A percentile compares a stretch with the other conserved stretches of the same genome.
phyloP scores from a whole-genome alignment of 2,888 invertebrate genomes.

The Phalera bucephala region DNA sequence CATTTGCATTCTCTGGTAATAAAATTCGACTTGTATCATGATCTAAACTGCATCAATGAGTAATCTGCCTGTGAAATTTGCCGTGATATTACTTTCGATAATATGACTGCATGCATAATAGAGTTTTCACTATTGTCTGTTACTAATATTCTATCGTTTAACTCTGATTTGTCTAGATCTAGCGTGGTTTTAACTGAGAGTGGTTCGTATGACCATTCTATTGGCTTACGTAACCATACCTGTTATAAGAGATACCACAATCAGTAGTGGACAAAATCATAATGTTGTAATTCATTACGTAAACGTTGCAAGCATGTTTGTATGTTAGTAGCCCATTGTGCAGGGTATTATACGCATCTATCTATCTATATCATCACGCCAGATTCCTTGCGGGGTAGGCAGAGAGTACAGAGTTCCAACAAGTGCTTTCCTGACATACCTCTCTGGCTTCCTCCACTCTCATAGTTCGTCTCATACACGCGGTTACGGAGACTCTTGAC shows the following conservation, averaged over 20 bases:
- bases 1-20: too few species aligned
- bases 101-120: neutral
- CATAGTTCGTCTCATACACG: too few species aligned
- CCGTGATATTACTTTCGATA: neutral
- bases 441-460: too few species aligned
- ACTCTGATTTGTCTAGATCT: neutral
- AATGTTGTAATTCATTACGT: constrained; percentile 21
- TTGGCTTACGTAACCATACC: neutral
- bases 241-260: constrained; percentile 3
- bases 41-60: too few species aligned
- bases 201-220: neutral
- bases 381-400: too few species aligned
- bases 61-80: neutral
- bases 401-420: too few species aligned
- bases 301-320: constrained; percentile 21
- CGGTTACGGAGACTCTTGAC: too few species aligned
- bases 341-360: too few species aligned
- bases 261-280: constrained; percentile 3
- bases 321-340: constrained; percentile 23
- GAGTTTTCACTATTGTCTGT: neutral
- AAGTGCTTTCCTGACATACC: too few species aligned
- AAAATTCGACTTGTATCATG: too few species aligned
- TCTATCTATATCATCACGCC: too few species aligned
- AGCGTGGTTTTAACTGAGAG: neutral
- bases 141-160: neutral